A percentile compares a stretch with the other conserved stretches of the same genome.
Evolutionary conservation across 2,888 invertebrate species (phyloP).

Genomic region (Galerucella nymphaeae): DNA sequence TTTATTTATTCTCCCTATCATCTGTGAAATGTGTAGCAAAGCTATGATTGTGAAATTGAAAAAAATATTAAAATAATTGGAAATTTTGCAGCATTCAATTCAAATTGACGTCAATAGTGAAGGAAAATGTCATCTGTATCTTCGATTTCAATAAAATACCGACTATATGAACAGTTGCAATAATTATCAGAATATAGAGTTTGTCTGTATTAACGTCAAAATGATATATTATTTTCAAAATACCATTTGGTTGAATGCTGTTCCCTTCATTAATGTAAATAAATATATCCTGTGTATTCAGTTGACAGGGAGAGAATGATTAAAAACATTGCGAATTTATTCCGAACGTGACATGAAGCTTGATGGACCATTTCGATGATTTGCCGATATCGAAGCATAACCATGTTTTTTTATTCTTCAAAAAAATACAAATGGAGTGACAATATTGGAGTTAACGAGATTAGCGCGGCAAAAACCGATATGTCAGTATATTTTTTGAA

Average conservation of each 20-base stretch:
- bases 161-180: background rate
- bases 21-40: background rate
- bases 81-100: too few species aligned
- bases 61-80: background rate
- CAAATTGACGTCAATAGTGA: background rate
- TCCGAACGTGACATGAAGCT: background rate
- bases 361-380: constrained; percentile 1
- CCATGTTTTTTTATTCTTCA: too few species aligned
- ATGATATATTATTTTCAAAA: constrained; percentile 19
- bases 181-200: background rate
- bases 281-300: background rate
- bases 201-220: too few species aligned
- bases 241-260: background rate
- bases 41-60: background rate
- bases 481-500: too few species aligned
- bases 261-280: background rate
- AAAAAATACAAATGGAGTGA: too few species aligned
- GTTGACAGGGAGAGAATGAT: constrained; percentile 17
- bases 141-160: background rate
- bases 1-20: constrained; percentile 7
- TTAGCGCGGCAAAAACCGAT: too few species aligned
- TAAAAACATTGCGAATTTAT: constrained; percentile 12
- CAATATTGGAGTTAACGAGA: too few species aligned
- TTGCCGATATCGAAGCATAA: background rate
- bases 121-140: background rate